phyloP scores from a whole-genome alignment of 2,797 vertebrate species.

The Pitangus sulphuratus region DNA sequence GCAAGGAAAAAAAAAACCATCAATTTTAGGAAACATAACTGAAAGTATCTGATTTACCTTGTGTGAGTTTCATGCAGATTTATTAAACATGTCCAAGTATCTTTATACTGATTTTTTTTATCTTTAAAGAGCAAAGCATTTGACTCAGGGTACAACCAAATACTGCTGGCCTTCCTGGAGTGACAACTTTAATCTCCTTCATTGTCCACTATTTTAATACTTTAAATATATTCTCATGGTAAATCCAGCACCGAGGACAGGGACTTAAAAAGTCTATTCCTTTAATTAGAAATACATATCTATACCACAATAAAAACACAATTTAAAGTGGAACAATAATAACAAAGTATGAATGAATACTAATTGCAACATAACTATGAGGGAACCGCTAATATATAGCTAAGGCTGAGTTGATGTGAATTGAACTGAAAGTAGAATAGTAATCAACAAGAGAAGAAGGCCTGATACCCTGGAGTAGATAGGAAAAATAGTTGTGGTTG shows the following conservation, averaged over 20 bases:
- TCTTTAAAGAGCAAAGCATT: slow-evolving; percentile 9
- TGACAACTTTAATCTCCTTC: neutral
- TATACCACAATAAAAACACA: neutral
- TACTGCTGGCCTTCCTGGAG: slow-evolving; percentile 24
- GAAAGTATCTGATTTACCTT: neutral
- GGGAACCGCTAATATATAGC: neutral
- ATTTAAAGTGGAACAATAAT: neutral
- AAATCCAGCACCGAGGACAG: slow-evolving; percentile 48
- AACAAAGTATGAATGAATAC: neutral
- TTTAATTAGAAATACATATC: neutral
- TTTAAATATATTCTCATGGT: neutral
- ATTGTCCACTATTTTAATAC: neutral
- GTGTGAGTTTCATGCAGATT: slow-evolving; percentile 23
- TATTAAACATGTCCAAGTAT: slow-evolving; percentile 30
- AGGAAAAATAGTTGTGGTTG: neutral
- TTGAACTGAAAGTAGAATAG: neutral
- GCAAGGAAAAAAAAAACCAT: neutral
- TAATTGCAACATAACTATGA: neutral
- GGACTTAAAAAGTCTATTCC: neutral
- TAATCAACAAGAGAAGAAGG: neutral
- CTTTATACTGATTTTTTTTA: slow-evolving; percentile 41
- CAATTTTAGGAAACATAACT: slow-evolving; percentile 4
- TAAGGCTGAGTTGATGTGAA: neutral
- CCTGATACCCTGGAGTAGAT: neutral
- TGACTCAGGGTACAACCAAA: neutral